Percentiles rank a stretch among this genome's conserved stretches.
phyloP scores from a whole-genome alignment of 64 coral and sea anemone genomes.

The Montipora foliosa region DNA sequence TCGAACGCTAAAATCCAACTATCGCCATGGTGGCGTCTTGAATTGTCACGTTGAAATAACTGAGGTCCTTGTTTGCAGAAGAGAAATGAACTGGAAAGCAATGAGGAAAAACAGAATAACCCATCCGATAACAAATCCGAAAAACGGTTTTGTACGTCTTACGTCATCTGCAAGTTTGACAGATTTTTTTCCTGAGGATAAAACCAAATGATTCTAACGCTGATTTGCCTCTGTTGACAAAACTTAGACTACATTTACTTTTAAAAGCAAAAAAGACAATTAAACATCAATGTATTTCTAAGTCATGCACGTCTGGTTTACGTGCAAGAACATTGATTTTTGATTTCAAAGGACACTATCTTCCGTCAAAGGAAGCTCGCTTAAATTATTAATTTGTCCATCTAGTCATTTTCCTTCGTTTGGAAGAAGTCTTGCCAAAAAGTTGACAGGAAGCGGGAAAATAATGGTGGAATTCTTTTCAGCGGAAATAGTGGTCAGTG shows the following conservation, averaged over 20 bases:
- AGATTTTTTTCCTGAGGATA: too few relatives aligned
- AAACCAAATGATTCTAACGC: too few relatives aligned
- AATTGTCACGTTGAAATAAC: too few relatives aligned
- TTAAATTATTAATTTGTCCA: background rate
- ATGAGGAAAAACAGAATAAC: too few relatives aligned
- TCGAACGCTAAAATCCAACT: too few relatives aligned
- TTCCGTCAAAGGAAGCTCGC: background rate
- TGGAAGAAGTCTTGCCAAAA: slow-evolving; percentile 46
- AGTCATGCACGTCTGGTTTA: background rate
- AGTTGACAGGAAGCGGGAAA: slow-evolving; percentile 82
- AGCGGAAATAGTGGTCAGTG: slow-evolving; percentile 80
- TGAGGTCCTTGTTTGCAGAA: too few relatives aligned
- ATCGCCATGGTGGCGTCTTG: too few relatives aligned
- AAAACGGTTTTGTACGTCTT: too few relatives aligned
- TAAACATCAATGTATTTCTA: slow-evolving; percentile 3
- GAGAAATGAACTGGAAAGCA: too few relatives aligned
- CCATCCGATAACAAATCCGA: too few relatives aligned
- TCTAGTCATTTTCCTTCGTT: slow-evolving; percentile 34
- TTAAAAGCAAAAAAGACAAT: background rate
- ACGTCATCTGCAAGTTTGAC: too few relatives aligned
- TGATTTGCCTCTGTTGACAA: background rate
- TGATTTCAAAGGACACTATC: background rate
- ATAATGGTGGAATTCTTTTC: slow-evolving; percentile 88
- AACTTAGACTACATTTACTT: slow-evolving; percentile 4
- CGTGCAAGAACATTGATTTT: background rate